phyloP scores from a whole-genome alignment of 2,888 invertebrate genomes.

The Apamea monoglypha region DNA sequence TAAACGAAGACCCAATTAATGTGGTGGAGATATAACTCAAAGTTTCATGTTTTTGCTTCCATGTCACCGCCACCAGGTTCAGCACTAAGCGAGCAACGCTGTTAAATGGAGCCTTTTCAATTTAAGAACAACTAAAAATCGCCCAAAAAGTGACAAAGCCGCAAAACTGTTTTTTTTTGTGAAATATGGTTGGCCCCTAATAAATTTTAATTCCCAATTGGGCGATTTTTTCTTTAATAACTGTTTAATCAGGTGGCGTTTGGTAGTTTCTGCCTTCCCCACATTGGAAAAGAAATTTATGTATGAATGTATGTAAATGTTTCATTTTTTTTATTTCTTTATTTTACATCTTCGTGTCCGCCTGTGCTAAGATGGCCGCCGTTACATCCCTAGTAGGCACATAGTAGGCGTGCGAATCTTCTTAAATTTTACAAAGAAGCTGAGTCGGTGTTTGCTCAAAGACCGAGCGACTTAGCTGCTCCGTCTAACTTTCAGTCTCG shows the following conservation, averaged over 20 bases:
- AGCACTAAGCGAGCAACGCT: too few species aligned
- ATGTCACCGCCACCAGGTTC: too few species aligned
- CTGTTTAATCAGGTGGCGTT: too few species aligned
- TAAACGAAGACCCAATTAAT: too few species aligned
- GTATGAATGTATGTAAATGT: too few species aligned
- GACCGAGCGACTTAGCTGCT: conserved; percentile 68
- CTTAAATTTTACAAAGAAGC: conserved; percentile 74
- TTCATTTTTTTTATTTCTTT: background rate
- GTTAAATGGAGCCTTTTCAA: too few species aligned
- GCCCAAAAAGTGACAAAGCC: background rate
- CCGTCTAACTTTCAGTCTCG: conserved; percentile 41
- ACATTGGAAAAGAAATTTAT: too few species aligned
- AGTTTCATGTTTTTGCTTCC: too few species aligned
- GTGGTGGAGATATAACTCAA: too few species aligned
- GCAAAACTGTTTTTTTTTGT: background rate
- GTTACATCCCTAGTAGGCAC: background rate
- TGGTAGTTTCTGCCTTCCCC: too few species aligned
- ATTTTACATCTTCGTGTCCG: background rate
- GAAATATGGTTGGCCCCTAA: background rate
- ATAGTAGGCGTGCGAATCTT: conserved; percentile 59
- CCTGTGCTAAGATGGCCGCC: background rate
- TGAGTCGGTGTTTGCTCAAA: conserved; percentile 74
- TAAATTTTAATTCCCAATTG: background rate
- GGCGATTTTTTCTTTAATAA: too few species aligned
- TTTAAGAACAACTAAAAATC: background rate